These are phyloP conservation scores for Diplazon laetatorius DNA, from an alignment of 2,888 invertebrate species.

Conservation along the genomic window DNA sequence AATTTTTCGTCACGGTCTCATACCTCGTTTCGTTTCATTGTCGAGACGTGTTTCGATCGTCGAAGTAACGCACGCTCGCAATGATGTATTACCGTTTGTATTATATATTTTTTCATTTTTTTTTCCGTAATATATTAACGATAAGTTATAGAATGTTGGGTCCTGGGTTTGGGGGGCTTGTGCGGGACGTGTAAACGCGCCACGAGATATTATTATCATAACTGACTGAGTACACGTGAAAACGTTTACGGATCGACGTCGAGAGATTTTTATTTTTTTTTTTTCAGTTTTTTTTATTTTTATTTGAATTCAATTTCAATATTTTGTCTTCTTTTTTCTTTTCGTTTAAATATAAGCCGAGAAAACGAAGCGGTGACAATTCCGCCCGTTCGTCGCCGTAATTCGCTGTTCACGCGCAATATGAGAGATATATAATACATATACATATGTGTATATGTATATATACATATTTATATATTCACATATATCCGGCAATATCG, in stretches of 20 bases:
- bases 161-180: slow-evolving; percentile 51
- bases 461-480: slow-evolving; percentile 22
- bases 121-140: slow-evolving; percentile 60
- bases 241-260: slow-evolving; percentile 42
- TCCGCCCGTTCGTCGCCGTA: slow-evolving; percentile 5
- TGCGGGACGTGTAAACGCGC: slow-evolving; percentile 50
- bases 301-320: neutral
- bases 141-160: slow-evolving; percentile 56
- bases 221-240: slow-evolving; percentile 28
- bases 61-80: slow-evolving; percentile 59
- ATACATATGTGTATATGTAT: slow-evolving; percentile 16
- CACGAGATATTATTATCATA: slow-evolving; percentile 36
- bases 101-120: slow-evolving; percentile 58
- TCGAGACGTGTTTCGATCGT: slow-evolving; percentile 59
- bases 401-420: slow-evolving; percentile 13
- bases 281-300: slow-evolving; percentile 19
- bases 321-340: slow-evolving; percentile 1
- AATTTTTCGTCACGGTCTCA: slow-evolving; percentile 65
- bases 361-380: slow-evolving; percentile 34
- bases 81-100: slow-evolving; percentile 68
- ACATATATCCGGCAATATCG: slow-evolving; percentile 32
- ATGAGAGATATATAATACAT: slow-evolving; percentile 21
- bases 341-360: slow-evolving; percentile 35
- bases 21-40: slow-evolving; percentile 51
- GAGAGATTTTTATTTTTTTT: slow-evolving; percentile 19